These are phyloP conservation scores for Agapornis roseicollis DNA, from an alignment of 2,113 vertebrate species.

Conservation along the genomic window DNA sequence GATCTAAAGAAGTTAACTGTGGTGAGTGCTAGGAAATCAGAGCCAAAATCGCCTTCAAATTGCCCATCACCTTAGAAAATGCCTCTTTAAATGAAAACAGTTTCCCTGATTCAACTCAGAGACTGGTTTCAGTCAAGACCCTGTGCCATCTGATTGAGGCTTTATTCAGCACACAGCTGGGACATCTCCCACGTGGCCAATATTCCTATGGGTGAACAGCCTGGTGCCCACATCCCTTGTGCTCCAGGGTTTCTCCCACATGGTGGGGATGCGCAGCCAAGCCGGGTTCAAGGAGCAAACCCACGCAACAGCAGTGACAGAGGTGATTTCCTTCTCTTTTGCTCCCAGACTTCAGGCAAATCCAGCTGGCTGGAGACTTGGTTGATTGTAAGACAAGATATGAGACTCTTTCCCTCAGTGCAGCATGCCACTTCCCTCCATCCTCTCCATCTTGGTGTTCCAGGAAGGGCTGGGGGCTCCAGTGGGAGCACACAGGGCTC, in stretches of 20 bases:
- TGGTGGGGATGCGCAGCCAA: background rate
- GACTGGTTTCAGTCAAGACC: background rate
- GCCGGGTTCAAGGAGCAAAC: accelerated
- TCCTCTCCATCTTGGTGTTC: background rate
- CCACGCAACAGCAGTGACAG: background rate
- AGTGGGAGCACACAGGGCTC: background rate
- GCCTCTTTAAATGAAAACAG: background rate
- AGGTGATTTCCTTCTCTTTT: background rate
- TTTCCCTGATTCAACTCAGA: background rate
- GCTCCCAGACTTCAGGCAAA: background rate
- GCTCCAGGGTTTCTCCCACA: background rate
- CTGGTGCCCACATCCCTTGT: background rate
- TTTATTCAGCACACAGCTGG: background rate
- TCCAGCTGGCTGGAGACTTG: background rate
- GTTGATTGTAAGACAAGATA: background rate
- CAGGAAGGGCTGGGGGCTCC: background rate
- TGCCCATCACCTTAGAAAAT: background rate
- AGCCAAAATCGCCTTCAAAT: background rate
- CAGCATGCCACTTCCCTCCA: background rate
- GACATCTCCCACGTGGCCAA: background rate
- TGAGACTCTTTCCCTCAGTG: background rate
- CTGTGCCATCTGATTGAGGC: background rate
- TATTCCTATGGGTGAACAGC: background rate
- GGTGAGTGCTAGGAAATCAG: background rate
- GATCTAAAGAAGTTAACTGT: background rate